Percentiles rank a stretch among this genome's conserved stretches.
These are phyloP conservation scores for Gambusia holbrooki DNA, from an alignment of 2,113 vertebrate species.

Conservation along the genomic window DNA sequence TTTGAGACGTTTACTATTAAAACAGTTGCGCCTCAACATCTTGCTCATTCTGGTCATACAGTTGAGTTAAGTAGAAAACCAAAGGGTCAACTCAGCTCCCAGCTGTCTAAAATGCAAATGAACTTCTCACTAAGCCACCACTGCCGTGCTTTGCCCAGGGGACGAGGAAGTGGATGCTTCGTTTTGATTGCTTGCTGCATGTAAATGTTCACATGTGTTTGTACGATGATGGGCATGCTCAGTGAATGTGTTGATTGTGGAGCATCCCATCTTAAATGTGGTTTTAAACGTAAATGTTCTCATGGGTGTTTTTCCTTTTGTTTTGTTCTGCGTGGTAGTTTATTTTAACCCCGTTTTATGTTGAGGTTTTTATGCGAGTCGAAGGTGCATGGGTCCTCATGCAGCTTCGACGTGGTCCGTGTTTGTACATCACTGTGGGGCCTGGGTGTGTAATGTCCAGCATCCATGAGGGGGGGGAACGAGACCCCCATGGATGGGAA, in stretches of 20 bases:
- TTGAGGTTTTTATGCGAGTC: background rate
- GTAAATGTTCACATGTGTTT: conserved; percentile 57
- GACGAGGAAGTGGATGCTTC: conserved; percentile 33
- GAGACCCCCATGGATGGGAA: background rate
- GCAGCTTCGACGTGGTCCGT: conserved; percentile 16
- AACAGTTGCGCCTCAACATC: background rate
- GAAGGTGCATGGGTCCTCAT: conserved; percentile 29
- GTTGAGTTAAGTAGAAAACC: background rate
- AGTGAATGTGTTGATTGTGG: conserved; percentile 5
- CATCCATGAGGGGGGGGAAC: conserved; percentile 8
- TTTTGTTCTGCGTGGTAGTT: conserved; percentile 9
- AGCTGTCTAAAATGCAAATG: conserved; percentile 20
- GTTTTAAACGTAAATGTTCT: conserved; percentile 8
- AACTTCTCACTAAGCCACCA: conserved; percentile 30
- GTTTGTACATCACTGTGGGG: conserved; percentile 13
- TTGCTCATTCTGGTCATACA: background rate
- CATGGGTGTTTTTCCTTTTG: conserved; percentile 15
- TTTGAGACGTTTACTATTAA: background rate
- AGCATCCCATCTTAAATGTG: conserved; percentile 13
- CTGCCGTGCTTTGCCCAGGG: conserved; percentile 36
- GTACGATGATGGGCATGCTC: conserved; percentile 8
- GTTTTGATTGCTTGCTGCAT: conserved; percentile 33
- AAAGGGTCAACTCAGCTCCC: conserved; percentile 15
- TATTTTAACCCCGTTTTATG: background rate
- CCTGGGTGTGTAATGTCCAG: conserved; percentile 13